Evolutionary conservation across 2,797 vertebrate species (phyloP), one percentile per base, ranked within the genome.

Genomic region (Chaenodraco wilsoni): DNA sequence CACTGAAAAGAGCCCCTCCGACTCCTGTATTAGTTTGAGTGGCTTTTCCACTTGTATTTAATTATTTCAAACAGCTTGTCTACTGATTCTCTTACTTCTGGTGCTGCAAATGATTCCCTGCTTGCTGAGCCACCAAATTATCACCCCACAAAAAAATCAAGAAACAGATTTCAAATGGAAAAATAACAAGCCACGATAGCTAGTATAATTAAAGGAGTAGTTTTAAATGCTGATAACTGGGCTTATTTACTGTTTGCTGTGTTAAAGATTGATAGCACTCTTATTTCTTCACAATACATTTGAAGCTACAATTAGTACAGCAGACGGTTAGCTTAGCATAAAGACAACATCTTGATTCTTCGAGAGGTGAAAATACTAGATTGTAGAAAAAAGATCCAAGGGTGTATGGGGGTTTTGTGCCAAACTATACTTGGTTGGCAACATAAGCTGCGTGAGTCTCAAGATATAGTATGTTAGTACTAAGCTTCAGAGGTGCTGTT

Each of bases 21-120:
- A 79, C 82, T 72, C 69, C 31, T 44, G 55, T 65, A 60, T 57
- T 11, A 61, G 65, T 57, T 78, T 80, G 52, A 67, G 9, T 49
- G 58, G 72, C 44, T 80, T 72, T 81, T 64, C 13, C n/a, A 65
- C 61, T 79, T 79, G 69, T 48, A 87, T 79, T 83, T 66, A 65
- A 83, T 84, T 74, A 48, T 63, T 76, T 84, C 45, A 70, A 79
- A 81, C 61, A 72, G 45, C 71, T 73, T 68, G 75, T 75, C 70
- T 69, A 75, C 65, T 79, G 64, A 79, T 84, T 62, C 68, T 45
- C 6, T 59, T 72, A 33, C 74, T 66, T 76, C 50, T 16, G 64
- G 54, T 64, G 78, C 64, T 82, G 50, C 79, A 84, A 85, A 81
- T 77, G 76, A 90, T 91, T 76, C 48, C 40, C 72, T 77, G 74